Conservation (phyloP, 2,888 invertebrate genomes). For the Seira sanloemensis region DNA sequence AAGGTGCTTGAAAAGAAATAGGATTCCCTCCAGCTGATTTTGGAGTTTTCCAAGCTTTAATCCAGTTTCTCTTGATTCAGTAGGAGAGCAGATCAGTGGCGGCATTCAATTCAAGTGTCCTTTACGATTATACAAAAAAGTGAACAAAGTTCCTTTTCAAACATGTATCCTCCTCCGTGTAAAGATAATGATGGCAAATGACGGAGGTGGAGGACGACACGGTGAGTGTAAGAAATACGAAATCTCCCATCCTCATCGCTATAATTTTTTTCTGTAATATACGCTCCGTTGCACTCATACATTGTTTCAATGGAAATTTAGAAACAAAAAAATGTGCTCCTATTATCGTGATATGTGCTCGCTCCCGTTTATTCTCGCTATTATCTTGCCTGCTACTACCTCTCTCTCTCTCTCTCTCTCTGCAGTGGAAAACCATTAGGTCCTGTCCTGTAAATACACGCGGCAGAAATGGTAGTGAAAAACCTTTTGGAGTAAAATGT, state of each 20-base stretch:
- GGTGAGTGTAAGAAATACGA: constrained; percentile 5
- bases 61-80: constrained; percentile 4
- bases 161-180: background rate
- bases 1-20: background rate
- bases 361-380: background rate
- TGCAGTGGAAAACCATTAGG: background rate
- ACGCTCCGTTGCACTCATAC: background rate
- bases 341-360: background rate
- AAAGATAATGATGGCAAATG: constrained; percentile 31
- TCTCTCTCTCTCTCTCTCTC: too few relatives aligned
- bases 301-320: background rate
- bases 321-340: background rate
- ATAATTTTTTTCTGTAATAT: background rate
- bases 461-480: background rate
- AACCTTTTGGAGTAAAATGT: background rate
- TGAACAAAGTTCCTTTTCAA: background rate
- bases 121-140: background rate
- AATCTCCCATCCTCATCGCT: background rate
- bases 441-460: too few relatives aligned
- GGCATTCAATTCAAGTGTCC: background rate
- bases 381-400: constrained; percentile 15
- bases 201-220: constrained; percentile 7
- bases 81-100: background rate
- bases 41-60: background rate
- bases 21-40: background rate